Evolutionary conservation across 2,888 invertebrate species (phyloP).

Genomic region (Fabriciana adippe): DNA sequence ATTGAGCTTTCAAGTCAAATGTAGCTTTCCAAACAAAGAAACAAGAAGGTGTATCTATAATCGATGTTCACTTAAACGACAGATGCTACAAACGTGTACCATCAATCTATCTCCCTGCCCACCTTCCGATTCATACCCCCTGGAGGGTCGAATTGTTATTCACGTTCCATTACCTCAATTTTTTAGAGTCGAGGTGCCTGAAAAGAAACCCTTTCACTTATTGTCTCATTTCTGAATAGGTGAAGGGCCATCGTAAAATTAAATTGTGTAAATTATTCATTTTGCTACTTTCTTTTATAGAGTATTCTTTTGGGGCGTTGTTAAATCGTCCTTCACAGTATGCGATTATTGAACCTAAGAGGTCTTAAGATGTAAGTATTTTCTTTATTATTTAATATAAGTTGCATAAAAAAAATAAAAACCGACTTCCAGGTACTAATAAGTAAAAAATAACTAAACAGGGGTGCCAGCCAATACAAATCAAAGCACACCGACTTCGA

Average conservation of each 20-base stretch:
- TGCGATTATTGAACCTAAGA: neutral
- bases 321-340: slow-evolving; percentile 1
- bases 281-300: slow-evolving; percentile 47
- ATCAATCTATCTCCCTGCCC: slow-evolving; percentile 71
- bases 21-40: slow-evolving; percentile 74
- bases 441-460: no score
- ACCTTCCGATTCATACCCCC: slow-evolving; percentile 49
- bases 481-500: no score
- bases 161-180: slow-evolving; percentile 81
- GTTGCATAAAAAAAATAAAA: neutral
- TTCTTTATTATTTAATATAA: slow-evolving; percentile 16
- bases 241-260: slow-evolving; percentile 67
- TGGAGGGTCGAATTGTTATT: slow-evolving; percentile 73
- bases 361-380: neutral
- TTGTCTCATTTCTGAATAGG: slow-evolving; percentile 73
- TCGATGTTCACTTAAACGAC: slow-evolving; percentile 80
- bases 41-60: slow-evolving; percentile 75
- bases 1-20: slow-evolving; percentile 54
- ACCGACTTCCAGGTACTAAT: no score
- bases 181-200: slow-evolving; percentile 76
- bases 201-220: slow-evolving; percentile 78
- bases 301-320: slow-evolving; percentile 46
- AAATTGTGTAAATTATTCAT: slow-evolving; percentile 68
- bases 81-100: slow-evolving; percentile 80
- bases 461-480: no score